A percentile compares a stretch with the other conserved stretches of the same genome.
Conservation (phyloP, 2,113 vertebrate species). For the Leptobrachium ailaonicum region DNA sequence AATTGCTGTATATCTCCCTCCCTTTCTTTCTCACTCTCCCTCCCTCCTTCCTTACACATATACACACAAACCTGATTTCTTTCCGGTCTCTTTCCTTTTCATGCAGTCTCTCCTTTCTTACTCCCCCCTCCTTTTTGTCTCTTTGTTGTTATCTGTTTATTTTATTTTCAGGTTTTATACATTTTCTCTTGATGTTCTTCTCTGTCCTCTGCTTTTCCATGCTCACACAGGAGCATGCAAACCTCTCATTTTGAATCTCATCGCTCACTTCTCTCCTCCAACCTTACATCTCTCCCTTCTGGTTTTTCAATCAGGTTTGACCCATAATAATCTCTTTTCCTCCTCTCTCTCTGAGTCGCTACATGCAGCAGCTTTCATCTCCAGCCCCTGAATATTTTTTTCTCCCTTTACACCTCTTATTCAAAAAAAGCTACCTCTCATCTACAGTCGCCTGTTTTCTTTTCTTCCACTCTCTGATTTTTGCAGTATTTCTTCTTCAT, state of each 20-base stretch:
- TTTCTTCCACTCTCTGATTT: background rate
- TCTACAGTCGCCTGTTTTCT: background rate
- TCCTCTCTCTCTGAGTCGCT: conserved; percentile 20
- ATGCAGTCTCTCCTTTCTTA: conserved; percentile 3
- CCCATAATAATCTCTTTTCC: conserved; percentile 39
- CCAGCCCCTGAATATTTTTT: conserved; percentile 5
- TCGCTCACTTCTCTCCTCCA: conserved; percentile 9
- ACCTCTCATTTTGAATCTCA: background rate
- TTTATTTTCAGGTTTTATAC: background rate
- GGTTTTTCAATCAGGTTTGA: conserved; percentile 40
- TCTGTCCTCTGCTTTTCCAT: conserved; percentile 2
- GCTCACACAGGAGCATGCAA: background rate
- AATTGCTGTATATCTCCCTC: background rate
- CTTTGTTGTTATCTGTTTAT: background rate
- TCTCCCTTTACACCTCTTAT: background rate
- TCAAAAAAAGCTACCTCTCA: background rate
- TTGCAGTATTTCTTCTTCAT: background rate
- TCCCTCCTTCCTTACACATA: conserved; percentile 27
- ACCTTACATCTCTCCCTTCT: conserved; percentile 4
- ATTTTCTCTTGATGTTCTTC: background rate
- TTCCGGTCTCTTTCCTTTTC: background rate
- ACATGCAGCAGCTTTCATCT: conserved; percentile 9
- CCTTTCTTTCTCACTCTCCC: conserved; percentile 20
- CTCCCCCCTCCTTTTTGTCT: background rate
- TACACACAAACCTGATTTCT: conserved; percentile 30